Percentiles rank a stretch among this genome's conserved stretches.
These are phyloP conservation scores for Struthio camelus DNA, from an alignment of 2,113 vertebrate species.

Conservation along the genomic window DNA sequence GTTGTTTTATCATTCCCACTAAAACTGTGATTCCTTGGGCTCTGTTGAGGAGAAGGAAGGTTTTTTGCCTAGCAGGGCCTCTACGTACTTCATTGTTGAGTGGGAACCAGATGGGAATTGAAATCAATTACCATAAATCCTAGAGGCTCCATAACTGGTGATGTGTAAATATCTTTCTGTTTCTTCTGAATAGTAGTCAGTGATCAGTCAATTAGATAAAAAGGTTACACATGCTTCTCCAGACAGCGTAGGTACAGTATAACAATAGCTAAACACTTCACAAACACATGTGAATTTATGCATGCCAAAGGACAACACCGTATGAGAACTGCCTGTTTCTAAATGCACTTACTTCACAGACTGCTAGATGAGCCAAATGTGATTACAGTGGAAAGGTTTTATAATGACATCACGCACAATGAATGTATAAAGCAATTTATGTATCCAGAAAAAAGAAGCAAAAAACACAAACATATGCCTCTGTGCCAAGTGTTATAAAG, in stretches of 20 bases:
- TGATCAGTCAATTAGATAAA: slow-evolving; percentile 73
- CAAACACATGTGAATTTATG: slow-evolving; percentile 67
- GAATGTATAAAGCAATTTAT: slow-evolving; percentile 58
- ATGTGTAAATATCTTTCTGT: slow-evolving; percentile 71
- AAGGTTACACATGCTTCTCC: slow-evolving; percentile 62
- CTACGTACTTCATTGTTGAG: slow-evolving; percentile 62
- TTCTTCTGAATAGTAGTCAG: slow-evolving; percentile 70
- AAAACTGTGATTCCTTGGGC: slow-evolving; percentile 56
- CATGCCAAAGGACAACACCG: slow-evolving; percentile 32
- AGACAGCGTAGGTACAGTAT: slow-evolving; percentile 62
- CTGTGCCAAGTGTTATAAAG: slow-evolving; percentile 64
- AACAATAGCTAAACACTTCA: slow-evolving; percentile 70
- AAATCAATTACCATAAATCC: slow-evolving; percentile 72
- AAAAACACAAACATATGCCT: slow-evolving; percentile 62
- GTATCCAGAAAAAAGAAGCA: slow-evolving; percentile 44
- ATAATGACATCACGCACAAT: slow-evolving; percentile 55
- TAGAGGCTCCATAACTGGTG: slow-evolving; percentile 64
- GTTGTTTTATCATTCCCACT: slow-evolving; percentile 46
- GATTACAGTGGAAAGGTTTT: slow-evolving; percentile 54
- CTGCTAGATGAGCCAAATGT: slow-evolving; percentile 48
- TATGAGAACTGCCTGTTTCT: slow-evolving; percentile 38
- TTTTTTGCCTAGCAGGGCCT: slow-evolving; percentile 45
- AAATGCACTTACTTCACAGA: slow-evolving; percentile 38
- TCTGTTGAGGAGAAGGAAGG: slow-evolving; percentile 33
- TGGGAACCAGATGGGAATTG: slow-evolving; percentile 70